Evolutionary conservation across 1,140 invertebrate species (phyloP).

Genomic region (Dolichoris vasculosae): DNA sequence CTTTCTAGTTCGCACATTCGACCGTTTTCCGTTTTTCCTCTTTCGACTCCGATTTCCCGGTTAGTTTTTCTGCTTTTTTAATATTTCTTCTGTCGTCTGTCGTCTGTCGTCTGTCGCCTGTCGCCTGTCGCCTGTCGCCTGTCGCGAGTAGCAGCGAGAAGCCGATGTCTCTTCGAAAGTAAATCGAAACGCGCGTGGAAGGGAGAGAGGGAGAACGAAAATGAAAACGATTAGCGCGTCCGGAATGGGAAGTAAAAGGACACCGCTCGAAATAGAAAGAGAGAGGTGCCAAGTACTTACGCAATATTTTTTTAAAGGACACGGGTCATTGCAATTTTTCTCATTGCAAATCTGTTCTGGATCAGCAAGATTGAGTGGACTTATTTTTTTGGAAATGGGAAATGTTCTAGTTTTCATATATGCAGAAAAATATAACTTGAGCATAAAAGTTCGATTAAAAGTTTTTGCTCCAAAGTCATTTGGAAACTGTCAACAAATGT

Average conservation of each 20-base stretch:
- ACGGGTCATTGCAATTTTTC: neutral
- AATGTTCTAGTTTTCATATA: neutral
- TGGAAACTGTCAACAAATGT: neutral
- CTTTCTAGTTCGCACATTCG: neutral
- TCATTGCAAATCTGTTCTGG: neutral
- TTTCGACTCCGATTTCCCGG: neutral
- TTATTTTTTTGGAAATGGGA: neutral
- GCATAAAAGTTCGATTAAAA: neutral
- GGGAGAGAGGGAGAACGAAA: neutral
- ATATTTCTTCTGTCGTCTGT: conserved; percentile 2
- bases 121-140: neutral
- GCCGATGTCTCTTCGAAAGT: neutral
- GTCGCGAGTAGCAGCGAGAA: neutral
- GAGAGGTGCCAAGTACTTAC: neutral
- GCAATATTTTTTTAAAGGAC: neutral
- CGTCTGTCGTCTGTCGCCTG: neutral
- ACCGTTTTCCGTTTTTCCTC: conserved; percentile 1
- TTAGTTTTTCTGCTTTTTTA: neutral
- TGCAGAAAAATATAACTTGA: neutral
- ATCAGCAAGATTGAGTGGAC: neutral
- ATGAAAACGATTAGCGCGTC: neutral
- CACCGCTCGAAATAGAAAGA: neutral
- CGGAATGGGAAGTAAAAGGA: neutral
- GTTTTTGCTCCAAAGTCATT: neutral
- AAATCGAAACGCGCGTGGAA: neutral